Base-by-base conservation (phyloP, 1,140 invertebrate genomes). In the Sycobia sp. region DNA sequence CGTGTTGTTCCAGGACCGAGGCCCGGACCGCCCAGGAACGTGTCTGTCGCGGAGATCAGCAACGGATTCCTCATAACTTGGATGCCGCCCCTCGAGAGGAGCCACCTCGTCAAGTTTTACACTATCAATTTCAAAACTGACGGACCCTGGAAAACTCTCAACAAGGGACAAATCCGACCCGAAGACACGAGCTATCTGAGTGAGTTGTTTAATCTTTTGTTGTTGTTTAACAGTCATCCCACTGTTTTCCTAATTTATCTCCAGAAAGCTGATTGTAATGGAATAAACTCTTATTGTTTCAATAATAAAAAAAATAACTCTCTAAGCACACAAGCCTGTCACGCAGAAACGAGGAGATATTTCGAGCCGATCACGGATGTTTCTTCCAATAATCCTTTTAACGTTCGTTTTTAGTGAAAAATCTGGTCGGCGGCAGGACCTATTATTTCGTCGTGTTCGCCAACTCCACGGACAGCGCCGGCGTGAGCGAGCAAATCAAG, bases 381-480 rank as follows among this genome's bases (percentile, higher is more conserved):
- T n/a, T n/a, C n/a, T n/a, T n/a, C n/a, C n/a, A n/a, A n/a, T n/a
- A n/a, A n/a, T n/a, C n/a, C n/a, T n/a, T n/a, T n/a, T n/a, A n/a
- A n/a, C n/a, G n/a, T n/a, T n/a, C n/a, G n/a, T n/a, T n/a, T 65
- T 60, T 41, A 94, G 94, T 95, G 65, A 95, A 95, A 85, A 94
- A 93, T 83, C 80, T 95, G 76, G 91, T 93, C 66, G 91, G 92
- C 67, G 93, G 93, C 58, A 86, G 91, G 69, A 95, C 91, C 51
- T 96, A 95, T 81, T 90, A 92, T 81, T 95, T 96, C 84, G 86
- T 92, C 76, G 92, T 96, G 67, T 82, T 93, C 75, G 91, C 93
- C 39, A 90, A 94, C 81, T 93, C 92, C 16, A 83, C 89, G 65
- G 91, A 87, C 59, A 89, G 91, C 74, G 88, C 86, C 67, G 57